Evolutionary conservation across 2,888 invertebrate genomes (phyloP).

Genomic region (Netelia melanura): DNA sequence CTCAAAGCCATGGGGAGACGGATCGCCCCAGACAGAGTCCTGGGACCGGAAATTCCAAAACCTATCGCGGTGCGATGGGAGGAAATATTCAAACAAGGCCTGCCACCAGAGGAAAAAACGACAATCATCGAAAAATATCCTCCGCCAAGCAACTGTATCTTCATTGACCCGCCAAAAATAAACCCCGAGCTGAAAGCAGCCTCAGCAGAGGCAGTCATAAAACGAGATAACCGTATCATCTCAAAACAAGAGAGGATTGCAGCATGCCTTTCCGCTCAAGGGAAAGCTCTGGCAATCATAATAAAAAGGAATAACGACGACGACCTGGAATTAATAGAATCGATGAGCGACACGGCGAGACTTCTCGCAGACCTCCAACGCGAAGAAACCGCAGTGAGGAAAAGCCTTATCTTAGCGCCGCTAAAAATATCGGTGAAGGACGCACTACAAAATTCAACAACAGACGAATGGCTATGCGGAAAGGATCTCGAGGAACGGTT

Average conservation of each 20-base stretch:
- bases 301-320: not conserved
- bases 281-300: not conserved
- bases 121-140: slow-evolving; percentile 40
- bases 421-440: slow-evolving; percentile 50
- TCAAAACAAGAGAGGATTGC: slow-evolving; percentile 20
- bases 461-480: slow-evolving; percentile 55
- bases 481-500: slow-evolving; percentile 48
- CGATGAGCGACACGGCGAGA: slow-evolving; percentile 5
- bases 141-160: slow-evolving; percentile 36
- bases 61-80: slow-evolving; percentile 35
- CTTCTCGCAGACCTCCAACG: slow-evolving; percentile 57
- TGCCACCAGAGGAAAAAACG: slow-evolving; percentile 25
- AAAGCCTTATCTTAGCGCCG: slow-evolving; percentile 50
- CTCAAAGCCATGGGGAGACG: slow-evolving; percentile 36
- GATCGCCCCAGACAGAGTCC: slow-evolving; percentile 12
- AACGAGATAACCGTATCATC: not conserved
- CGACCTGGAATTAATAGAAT: not conserved
- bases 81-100: slow-evolving; percentile 28
- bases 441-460: slow-evolving; percentile 16
- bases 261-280: not conserved
- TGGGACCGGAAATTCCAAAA: slow-evolving; percentile 27
- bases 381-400: slow-evolving; percentile 60
- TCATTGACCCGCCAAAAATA: slow-evolving; percentile 17
- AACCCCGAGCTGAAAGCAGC: slow-evolving; percentile 7
- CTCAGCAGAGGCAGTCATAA: not conserved